These are phyloP conservation scores for Notolepis coatsorum DNA, from an alignment of 2,797 vertebrate genomes.

Conservation along the genomic window DNA sequence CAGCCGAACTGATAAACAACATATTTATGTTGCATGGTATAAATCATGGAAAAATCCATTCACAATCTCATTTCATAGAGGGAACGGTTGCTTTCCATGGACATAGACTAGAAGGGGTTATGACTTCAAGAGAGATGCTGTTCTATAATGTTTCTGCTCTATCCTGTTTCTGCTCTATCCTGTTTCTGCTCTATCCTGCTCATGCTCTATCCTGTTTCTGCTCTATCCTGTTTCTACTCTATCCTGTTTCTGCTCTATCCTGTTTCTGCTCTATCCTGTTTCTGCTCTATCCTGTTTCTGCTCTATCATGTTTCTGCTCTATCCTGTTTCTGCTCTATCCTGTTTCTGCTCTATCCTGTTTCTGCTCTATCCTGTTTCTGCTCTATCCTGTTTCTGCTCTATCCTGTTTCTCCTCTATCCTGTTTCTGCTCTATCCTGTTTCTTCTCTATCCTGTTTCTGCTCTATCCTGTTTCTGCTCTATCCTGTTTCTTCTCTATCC, in stretches of 20 bases:
- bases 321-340: not conserved
- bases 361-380: not conserved
- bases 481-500: not conserved
- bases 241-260: not conserved
- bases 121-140: not conserved
- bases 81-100: no score
- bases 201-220: no score
- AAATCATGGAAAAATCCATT: not conserved
- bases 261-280: not conserved
- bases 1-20: slow-evolving; percentile 9
- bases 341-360: not conserved
- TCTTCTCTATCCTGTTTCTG: not conserved
- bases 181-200: not conserved
- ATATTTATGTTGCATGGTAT: not conserved
- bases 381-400: not conserved
- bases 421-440: not conserved
- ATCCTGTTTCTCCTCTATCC: not conserved
- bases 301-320: not conserved
- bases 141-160: not conserved
- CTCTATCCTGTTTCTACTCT: not conserved
- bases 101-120: not conserved
- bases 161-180: not conserved
- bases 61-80: not conserved
- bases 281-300: not conserved
- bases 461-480: not conserved